Base-by-base conservation (phyloP, 1,140 invertebrate genomes). In the Trichogramma pretiosum region DNA sequence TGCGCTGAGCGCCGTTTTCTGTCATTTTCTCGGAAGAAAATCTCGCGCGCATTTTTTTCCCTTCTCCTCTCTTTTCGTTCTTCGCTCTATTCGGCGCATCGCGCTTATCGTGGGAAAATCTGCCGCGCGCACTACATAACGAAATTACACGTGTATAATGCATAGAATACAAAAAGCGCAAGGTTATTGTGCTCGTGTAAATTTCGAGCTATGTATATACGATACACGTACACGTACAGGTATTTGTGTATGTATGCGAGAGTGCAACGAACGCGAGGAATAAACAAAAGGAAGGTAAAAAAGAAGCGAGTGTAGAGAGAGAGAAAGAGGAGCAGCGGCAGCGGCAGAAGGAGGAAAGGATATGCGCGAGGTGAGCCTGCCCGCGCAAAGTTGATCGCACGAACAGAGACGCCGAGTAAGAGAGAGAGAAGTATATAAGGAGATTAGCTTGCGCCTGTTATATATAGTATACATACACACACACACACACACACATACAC, bases 381-480 rank as follows among this genome's bases (percentile, higher is more conserved):
- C 53, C 54, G 57, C 55, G 56, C 57, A 51, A 65, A 67, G 57
- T 61, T 68, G 62, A n/a, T n/a, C n/a, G n/a, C n/a, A 30, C 8
- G 26, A 30, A 13, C 26, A 30, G 26, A n/a, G 26, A 30, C 26
- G 26, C 7, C 8, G 13, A 30, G 26, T 9, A 30, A 13, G 13
- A 30, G 26, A 13, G 26, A 30, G 13, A 13, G 26, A 30, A 30
- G 26, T 7, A 8, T 9, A 30, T 9, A 30, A 30, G n/a, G n/a
- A n/a, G n/a, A n/a, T n/a, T n/a, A n/a, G n/a, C n/a, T n/a, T n/a
- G n/a, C n/a, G n/a, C n/a, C n/a, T 7, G 26, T 30, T 30, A 13
- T 30, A 30, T 30, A 30, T 13, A 30, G 26, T 9, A 13, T 30
- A 30, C 26, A 7, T 7, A 30, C 8, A 13, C 26, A 30, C n/a